A percentile compares a stretch with the other conserved stretches of the same genome.
These are phyloP conservation scores for Neocloeon triangulifer DNA, from an alignment of 1,140 invertebrate genomes.

Conservation along the genomic window DNA sequence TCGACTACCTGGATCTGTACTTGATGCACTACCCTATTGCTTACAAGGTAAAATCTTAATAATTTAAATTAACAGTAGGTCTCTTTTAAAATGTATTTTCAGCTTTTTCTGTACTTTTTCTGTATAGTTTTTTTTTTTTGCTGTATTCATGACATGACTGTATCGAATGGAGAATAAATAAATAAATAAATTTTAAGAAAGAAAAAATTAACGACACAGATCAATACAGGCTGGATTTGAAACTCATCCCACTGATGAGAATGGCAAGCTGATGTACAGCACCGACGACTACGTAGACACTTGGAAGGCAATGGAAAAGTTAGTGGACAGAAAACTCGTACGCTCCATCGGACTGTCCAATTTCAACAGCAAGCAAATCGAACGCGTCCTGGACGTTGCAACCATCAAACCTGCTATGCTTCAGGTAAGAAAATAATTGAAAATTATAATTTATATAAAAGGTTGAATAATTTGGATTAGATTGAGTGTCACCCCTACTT, in stretches of 20 bases:
- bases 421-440: no score
- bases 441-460: no score
- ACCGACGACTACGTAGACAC: slow-evolving; percentile 78
- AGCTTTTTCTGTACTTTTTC: no score
- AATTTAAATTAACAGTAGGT: no score
- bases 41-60: slow-evolving; percentile 31
- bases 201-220: no score
- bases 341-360: slow-evolving; percentile 75
- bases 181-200: no score
- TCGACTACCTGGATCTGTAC: slow-evolving; percentile 36
- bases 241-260: slow-evolving; percentile 32
- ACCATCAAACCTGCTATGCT: slow-evolving; percentile 53
- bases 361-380: slow-evolving; percentile 66
- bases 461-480: slow-evolving; percentile 18
- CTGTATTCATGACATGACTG: no score
- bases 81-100: no score
- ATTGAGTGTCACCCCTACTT: slow-evolving; percentile 74
- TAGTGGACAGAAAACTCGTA: slow-evolving; percentile 41
- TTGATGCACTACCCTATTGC: slow-evolving; percentile 66
- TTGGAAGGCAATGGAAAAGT: slow-evolving; percentile 70
- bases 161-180: no score
- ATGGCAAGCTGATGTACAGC: slow-evolving; percentile 31
- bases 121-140: no score
- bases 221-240: slow-evolving; percentile 26
- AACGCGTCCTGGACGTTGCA: slow-evolving; percentile 37